phyloP scores from a whole-genome alignment of 2,113 vertebrate genomes.

The Apistogramma diplotaenia region DNA sequence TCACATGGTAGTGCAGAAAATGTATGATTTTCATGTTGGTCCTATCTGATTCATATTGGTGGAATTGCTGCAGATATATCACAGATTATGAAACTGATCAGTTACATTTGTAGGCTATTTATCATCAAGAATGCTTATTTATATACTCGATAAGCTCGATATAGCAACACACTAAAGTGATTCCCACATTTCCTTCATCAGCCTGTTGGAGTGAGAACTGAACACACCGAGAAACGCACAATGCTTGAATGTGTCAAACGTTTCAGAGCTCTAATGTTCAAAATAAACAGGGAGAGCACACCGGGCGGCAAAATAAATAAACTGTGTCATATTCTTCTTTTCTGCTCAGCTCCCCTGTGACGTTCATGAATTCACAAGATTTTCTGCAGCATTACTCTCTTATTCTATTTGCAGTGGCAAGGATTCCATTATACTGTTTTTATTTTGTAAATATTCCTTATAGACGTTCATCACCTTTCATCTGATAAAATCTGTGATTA shows the following conservation, averaged over 20 bases:
- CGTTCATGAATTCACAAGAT: not conserved
- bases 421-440: not conserved
- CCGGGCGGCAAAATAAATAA: not conserved
- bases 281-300: not conserved
- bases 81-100: not conserved
- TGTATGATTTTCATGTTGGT: not conserved
- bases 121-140: not conserved
- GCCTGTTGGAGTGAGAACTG: not conserved
- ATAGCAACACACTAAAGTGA: not conserved
- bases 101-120: not conserved
- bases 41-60: not conserved
- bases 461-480: not conserved
- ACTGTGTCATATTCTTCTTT: not conserved
- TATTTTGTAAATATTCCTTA: not conserved
- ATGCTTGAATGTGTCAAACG: not conserved
- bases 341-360: not conserved
- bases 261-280: not conserved
- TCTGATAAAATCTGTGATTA: not conserved
- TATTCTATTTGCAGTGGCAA: not conserved
- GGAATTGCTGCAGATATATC: not conserved
- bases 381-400: not conserved
- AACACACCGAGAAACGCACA: rapidly evolving
- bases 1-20: not conserved
- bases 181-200: not conserved
- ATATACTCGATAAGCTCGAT: not conserved